Conservation (phyloP, 2,113 vertebrate genomes). For the Cyanocitta stelleri region DNA sequence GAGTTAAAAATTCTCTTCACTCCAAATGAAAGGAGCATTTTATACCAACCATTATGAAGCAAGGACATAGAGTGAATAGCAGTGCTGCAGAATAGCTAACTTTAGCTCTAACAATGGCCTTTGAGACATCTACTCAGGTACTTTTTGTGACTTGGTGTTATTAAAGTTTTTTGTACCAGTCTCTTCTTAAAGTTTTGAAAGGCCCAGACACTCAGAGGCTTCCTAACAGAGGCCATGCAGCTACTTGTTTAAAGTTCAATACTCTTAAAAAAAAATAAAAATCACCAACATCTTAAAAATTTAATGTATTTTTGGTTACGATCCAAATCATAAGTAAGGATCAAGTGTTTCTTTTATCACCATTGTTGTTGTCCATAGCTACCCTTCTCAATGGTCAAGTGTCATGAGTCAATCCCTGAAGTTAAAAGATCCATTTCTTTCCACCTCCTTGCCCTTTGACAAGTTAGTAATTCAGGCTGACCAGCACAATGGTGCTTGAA, state of each 20-base stretch:
- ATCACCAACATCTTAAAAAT: neutral
- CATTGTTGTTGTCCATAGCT: accelerated
- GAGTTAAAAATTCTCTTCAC: neutral
- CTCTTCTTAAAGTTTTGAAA: neutral
- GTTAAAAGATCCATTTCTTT: neutral
- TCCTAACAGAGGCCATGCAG: neutral
- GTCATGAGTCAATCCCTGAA: neutral
- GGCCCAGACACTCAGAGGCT: neutral
- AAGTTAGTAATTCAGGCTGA: neutral
- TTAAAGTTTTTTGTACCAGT: neutral
- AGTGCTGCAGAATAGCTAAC: neutral
- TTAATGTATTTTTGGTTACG: neutral
- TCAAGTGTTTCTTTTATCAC: neutral
- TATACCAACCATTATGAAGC: neutral
- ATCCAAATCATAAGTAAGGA: neutral
- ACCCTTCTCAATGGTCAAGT: neutral
- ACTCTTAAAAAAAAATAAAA: neutral
- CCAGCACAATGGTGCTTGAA: neutral
- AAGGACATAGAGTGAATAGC: neutral
- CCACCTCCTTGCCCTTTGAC: neutral
- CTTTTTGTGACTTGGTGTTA: neutral
- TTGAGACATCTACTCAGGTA: neutral
- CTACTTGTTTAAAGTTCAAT: neutral
- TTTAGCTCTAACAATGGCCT: neutral
- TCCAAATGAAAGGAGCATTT: neutral